phyloP scores from a whole-genome alignment of 64 coral and sea anemone species.

The Catalaphyllia jardinei region DNA sequence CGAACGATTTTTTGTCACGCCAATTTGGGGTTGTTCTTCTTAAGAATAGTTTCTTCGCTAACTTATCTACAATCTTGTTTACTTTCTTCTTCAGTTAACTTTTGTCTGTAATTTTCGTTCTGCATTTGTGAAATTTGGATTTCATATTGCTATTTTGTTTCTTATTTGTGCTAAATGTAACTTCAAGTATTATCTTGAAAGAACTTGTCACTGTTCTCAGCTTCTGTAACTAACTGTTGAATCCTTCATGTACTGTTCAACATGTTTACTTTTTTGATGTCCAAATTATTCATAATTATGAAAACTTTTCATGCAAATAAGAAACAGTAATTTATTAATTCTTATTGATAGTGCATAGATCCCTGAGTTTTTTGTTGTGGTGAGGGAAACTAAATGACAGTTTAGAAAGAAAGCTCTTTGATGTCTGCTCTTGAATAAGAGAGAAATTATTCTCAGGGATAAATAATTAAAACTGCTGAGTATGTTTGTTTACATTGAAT shows the following conservation, averaged over 20 bases:
- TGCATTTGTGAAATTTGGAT: not conserved
- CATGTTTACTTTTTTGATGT: not conserved
- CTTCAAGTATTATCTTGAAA: not conserved
- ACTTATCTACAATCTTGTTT: not conserved
- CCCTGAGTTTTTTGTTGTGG: too few relatives aligned
- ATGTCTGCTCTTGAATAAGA: not conserved
- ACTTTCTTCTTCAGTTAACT: not conserved
- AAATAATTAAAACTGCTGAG: not conserved
- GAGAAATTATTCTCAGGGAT: not conserved
- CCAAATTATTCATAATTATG: constrained; percentile 2
- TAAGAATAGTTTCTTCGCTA: not conserved
- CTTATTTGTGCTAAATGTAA: not conserved
- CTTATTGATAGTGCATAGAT: not conserved
- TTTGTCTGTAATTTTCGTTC: not conserved
- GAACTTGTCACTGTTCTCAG: not conserved
- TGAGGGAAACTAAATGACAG: too few relatives aligned
- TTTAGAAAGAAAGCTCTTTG: not conserved
- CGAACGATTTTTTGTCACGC: not conserved
- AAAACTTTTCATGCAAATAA: not conserved
- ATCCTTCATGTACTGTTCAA: not conserved
- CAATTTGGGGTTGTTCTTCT: not conserved
- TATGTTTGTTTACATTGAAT: not conserved
- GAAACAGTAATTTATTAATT: not conserved
- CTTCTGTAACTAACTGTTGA: not conserved
- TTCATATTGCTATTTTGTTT: not conserved